Evolutionary conservation across 2,888 invertebrate genomes (phyloP).

Genomic region (Pammene fasciana): DNA sequence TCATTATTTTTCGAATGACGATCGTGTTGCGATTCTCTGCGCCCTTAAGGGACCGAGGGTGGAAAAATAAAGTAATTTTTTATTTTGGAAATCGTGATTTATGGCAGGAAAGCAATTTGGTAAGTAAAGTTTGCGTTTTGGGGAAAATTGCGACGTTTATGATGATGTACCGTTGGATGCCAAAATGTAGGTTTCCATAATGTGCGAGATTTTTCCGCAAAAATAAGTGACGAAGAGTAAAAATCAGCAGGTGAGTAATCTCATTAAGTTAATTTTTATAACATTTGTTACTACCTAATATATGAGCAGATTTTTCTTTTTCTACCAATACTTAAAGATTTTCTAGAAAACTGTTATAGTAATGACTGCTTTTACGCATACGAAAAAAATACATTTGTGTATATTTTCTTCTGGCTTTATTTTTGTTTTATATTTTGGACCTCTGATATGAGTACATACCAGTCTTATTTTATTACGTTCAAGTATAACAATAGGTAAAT

Average conservation of each 20-base stretch:
- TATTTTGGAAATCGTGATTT: slow-evolving; percentile 66
- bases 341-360: too few species aligned
- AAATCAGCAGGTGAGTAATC: too few species aligned
- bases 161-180: slow-evolving; percentile 3
- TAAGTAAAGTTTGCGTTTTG: slow-evolving; percentile 45
- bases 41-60: slow-evolving; percentile 61
- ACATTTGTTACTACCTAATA: too few species aligned
- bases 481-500: background rate
- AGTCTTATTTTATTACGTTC: too few species aligned
- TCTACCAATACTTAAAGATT: too few species aligned
- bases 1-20: slow-evolving; percentile 81
- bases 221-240: background rate
- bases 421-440: too few species aligned
- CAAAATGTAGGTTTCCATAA: background rate
- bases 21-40: slow-evolving; percentile 77
- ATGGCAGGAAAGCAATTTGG: slow-evolving; percentile 63
- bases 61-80: slow-evolving; percentile 52
- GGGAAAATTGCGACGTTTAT: slow-evolving; percentile 37
- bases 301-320: too few species aligned
- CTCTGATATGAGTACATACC: too few species aligned
- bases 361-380: too few species aligned
- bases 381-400: too few species aligned
- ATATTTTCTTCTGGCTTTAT: background rate
- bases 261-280: too few species aligned
- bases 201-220: too few species aligned